Evolutionary conservation across 2,888 invertebrate genomes (phyloP).

Genomic region (Cephalotes varians): DNA sequence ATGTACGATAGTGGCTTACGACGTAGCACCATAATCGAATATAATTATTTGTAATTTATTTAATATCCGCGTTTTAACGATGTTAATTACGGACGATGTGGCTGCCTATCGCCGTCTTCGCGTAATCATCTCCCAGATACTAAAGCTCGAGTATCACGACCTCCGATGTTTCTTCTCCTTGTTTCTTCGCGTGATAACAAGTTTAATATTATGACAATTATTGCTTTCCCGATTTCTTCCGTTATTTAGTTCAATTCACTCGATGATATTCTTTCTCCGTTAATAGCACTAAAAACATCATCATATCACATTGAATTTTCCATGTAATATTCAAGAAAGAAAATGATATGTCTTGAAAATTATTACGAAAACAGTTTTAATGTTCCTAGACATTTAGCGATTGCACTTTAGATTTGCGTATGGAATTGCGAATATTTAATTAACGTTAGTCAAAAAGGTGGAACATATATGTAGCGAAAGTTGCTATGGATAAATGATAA

Average conservation of each 20-base stretch:
- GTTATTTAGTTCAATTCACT: not conserved
- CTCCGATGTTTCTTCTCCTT: slow-evolving; percentile 51
- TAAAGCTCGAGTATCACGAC: slow-evolving; percentile 45
- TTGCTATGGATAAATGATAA: slow-evolving; percentile 19
- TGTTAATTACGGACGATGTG: slow-evolving; percentile 73
- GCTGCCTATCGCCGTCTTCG: slow-evolving; percentile 38
- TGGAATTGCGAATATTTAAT: slow-evolving; percentile 14
- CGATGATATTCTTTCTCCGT: not conserved
- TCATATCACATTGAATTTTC: not conserved
- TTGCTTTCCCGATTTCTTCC: slow-evolving; percentile 38
- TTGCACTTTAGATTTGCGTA: slow-evolving; percentile 5
- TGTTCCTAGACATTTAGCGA: not conserved
- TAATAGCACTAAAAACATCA: not conserved
- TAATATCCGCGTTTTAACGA: slow-evolving; percentile 78
- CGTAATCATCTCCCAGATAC: slow-evolving; percentile 68
- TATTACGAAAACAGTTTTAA: not conserved
- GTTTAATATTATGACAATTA: slow-evolving; percentile 67
- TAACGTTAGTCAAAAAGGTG: not conserved
- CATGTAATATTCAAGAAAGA: not conserved
- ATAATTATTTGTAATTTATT: slow-evolving; percentile 81
- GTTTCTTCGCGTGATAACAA: slow-evolving; percentile 58
- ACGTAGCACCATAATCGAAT: slow-evolving; percentile 70
- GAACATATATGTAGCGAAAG: not conserved
- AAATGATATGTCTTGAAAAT: not conserved
- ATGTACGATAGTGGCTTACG: slow-evolving; percentile 49